Evolutionary conservation across 2,113 vertebrate species (phyloP).

Genomic region (Mesocricetus auratus): DNA sequence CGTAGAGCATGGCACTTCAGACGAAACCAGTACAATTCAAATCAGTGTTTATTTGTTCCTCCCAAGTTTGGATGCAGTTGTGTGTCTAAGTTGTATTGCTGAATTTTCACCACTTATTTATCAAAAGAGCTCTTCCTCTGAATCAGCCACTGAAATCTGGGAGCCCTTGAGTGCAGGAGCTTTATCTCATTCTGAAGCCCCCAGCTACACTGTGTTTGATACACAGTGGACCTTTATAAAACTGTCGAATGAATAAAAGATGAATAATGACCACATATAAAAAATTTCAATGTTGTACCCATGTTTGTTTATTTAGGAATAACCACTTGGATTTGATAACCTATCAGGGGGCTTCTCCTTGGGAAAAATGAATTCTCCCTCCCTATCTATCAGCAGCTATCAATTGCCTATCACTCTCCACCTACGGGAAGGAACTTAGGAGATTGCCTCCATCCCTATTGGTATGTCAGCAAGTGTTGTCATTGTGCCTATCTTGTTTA

Average conservation of each 20-base stretch:
- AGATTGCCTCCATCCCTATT: neutral
- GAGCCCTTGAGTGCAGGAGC: neutral
- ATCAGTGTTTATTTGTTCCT: neutral
- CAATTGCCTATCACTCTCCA: neutral
- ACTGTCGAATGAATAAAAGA: neutral
- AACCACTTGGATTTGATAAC: neutral
- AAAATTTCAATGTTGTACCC: neutral
- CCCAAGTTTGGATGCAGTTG: neutral
- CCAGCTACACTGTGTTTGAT: neutral
- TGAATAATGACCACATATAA: neutral
- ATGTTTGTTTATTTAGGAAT: neutral
- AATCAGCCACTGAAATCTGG: neutral
- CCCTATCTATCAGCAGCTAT: neutral
- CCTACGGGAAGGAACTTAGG: neutral
- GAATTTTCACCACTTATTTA: neutral
- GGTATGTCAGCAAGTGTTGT: neutral
- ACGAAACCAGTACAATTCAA: neutral
- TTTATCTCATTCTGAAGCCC: slow-evolving; percentile 4
- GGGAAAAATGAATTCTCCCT: neutral
- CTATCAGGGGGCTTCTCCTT: neutral
- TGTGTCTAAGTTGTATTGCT: neutral
- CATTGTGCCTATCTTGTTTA: neutral
- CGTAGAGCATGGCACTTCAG: neutral
- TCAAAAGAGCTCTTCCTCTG: slow-evolving; percentile 6
- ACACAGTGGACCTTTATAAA: neutral